Base-by-base conservation (phyloP, 2,888 invertebrate species). In the Hydrotaea diabolus region DNA sequence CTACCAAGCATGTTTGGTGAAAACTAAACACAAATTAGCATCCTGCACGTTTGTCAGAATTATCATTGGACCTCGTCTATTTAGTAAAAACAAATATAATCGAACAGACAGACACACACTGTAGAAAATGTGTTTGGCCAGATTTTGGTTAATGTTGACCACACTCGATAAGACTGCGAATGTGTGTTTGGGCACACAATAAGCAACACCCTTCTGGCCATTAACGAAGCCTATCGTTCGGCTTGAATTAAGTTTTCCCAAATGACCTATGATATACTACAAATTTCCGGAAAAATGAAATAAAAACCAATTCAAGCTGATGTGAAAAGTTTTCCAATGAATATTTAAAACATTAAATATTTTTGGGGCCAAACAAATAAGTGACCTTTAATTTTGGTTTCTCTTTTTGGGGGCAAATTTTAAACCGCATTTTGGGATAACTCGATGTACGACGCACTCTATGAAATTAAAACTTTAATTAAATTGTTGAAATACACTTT, bases 271-370 rank as follows among this genome's bases (percentile, higher is more conserved):
- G 59, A 23, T 15, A 2, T 59, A 23, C 23, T 3, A 23, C 15
- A 23, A 9, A 26, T 59, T 26, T 23, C 26, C 26, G 21, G 36
- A 19, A 36, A 31, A 31, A 31, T 31, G 31, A 17, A 26, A 36
- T 17, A 64, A 5, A 19, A 21, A 46, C 13, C 43, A 69, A 69
- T 69, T 69, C 23, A 5, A 15, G 43, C 39, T 46, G 69, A 69
- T 69, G 69, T 69, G 69, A 43, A 69, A 69, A 69, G 23, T 69
- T 69, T 69, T 69, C 43, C n/a, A 43, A 69, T 69, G 69, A 69
- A 69, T 69, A 69, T 69, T 69, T 69, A n/a, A 15, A 69, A 69
- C 39, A 21, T 69, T 46, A 15, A 46, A 23, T 39, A 69, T 69
- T 39, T 46, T 15, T 69, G 23, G 43, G 69, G n/a, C 46, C 21